Evolutionary conservation across 2,888 invertebrate genomes (phyloP).

Genomic region (Ramazzottius varieornatus): DNA sequence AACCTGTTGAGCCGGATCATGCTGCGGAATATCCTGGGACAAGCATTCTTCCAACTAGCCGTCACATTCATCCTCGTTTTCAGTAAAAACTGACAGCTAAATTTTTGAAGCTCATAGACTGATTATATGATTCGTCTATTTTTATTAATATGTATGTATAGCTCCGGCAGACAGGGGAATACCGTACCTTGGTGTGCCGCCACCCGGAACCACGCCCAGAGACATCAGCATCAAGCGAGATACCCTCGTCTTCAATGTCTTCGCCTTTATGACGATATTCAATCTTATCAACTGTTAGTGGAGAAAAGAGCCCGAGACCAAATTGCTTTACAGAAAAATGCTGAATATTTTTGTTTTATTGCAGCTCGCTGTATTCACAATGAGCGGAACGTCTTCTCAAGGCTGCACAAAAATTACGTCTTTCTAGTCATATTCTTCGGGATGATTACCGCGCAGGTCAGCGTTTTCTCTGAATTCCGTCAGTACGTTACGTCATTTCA

Average conservation of each 20-base stretch:
- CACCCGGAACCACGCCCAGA: too few species aligned
- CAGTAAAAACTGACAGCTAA: neutral
- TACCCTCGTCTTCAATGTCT: constrained; percentile 97
- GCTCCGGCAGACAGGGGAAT: too few species aligned
- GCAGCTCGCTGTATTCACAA: constrained; percentile 89
- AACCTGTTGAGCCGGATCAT: constrained; percentile 27
- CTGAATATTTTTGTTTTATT: too few species aligned
- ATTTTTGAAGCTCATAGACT: too few species aligned
- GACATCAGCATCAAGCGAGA: too few species aligned
- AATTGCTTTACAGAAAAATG: too few species aligned
- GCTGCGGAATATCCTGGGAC: constrained; percentile 27
- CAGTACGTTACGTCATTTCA: too few species aligned
- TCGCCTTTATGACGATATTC: constrained; percentile 99
- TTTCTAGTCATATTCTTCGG: constrained; percentile 94
- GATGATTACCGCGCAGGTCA: constrained; percentile 58
- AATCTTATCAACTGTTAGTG: constrained; percentile 72
- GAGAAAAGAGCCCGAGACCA: too few species aligned
- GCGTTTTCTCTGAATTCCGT: too few species aligned
- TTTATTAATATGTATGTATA: too few species aligned
- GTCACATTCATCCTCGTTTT: constrained; percentile 22
- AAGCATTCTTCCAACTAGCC: constrained; percentile 22
- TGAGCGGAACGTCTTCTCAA: constrained; percentile 87
- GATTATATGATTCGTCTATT: too few species aligned
- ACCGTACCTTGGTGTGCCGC: too few species aligned
- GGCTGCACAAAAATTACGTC: constrained; percentile 86